Evolutionary conservation across 2,113 vertebrate species (phyloP).

Genomic region (Tiliqua scincoides): DNA sequence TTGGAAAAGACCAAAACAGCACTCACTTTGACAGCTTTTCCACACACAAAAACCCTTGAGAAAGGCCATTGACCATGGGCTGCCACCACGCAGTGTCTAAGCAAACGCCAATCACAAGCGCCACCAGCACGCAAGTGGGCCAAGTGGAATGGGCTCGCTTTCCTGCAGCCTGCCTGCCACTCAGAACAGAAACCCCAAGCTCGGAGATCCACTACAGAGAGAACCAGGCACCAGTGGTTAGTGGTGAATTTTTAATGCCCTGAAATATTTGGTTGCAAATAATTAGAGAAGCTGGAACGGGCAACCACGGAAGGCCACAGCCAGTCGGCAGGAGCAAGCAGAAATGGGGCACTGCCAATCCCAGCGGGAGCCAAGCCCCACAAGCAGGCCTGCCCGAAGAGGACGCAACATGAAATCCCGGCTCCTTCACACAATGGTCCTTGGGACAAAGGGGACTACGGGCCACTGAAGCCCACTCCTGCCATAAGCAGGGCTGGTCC

Average conservation of each 20-base stretch:
- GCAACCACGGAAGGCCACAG: constrained; percentile 49
- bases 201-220: constrained; percentile 68
- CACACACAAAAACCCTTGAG: constrained; percentile 61
- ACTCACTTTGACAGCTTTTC: constrained; percentile 70
- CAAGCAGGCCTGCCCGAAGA: not conserved
- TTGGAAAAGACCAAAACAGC: constrained; percentile 70
- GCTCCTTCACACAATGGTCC: not conserved
- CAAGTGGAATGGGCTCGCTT: constrained; percentile 13
- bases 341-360: not conserved
- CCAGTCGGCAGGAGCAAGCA: constrained; percentile 22
- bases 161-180: constrained; percentile 67
- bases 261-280: constrained; percentile 84
- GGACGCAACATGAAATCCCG: not conserved
- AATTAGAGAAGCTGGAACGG: constrained; percentile 69
- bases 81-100: constrained; percentile 36
- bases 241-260: constrained; percentile 83
- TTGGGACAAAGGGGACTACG: not conserved
- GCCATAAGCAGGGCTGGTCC: not conserved
- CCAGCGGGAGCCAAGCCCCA: not conserved
- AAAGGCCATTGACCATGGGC: constrained; percentile 52
- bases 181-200: constrained; percentile 66
- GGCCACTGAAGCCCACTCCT: not conserved
- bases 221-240: constrained; percentile 82
- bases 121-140: not conserved
- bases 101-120: constrained; percentile 47